Conservation (phyloP, 2,113 vertebrate genomes). For the Pluvianellus socialis region DNA sequence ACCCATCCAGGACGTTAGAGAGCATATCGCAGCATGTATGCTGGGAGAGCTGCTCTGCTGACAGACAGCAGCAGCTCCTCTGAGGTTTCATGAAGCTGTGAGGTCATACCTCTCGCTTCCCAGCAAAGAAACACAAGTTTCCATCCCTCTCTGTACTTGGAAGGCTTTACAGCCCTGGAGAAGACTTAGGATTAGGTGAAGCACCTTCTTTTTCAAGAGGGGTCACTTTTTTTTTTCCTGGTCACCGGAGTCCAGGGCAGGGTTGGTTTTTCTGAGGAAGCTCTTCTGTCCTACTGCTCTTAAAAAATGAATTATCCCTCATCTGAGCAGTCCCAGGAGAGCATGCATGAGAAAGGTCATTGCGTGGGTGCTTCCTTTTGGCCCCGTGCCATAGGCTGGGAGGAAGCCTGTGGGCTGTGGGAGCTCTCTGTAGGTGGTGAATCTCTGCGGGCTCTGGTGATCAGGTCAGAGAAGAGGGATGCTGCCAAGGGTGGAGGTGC, state of each 20-base stretch:
- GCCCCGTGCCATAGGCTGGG: fast-evolving
- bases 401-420: background rate
- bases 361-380: background rate
- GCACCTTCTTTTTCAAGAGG: background rate
- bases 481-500: background rate
- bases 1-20: background rate
- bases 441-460: background rate
- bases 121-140: background rate
- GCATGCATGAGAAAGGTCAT: background rate
- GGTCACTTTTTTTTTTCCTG: fast-evolving
- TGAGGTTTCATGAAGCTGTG: background rate
- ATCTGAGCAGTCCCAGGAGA: background rate
- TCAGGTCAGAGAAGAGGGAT: background rate
- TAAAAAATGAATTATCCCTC: background rate
- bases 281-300: background rate
- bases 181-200: background rate
- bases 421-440: background rate
- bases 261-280: background rate
- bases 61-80: background rate
- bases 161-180: background rate
- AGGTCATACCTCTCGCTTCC: background rate
- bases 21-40: background rate
- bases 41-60: background rate
- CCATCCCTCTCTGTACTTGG: background rate
- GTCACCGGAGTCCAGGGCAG: background rate